A percentile compares a stretch with the other conserved stretches of the same genome.
Evolutionary conservation across 2,113 vertebrate genomes (phyloP).

Genomic region (Delphinus delphis): DNA sequence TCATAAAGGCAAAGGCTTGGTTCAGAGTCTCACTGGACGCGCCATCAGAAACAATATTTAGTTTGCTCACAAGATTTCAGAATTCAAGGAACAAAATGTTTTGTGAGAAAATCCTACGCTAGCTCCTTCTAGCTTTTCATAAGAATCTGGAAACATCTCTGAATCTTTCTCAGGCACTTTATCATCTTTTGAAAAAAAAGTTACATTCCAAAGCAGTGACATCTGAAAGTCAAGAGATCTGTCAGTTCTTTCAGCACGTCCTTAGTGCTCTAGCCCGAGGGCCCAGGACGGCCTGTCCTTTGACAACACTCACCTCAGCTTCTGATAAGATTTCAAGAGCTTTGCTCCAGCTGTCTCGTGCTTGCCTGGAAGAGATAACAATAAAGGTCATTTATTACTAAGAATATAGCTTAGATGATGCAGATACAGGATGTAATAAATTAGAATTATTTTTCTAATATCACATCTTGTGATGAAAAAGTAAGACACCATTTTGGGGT

Average conservation of each 20-base stretch:
- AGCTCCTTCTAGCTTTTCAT: not conserved
- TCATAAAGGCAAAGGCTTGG: not conserved
- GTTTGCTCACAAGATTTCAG: not conserved
- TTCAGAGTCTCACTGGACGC: not conserved
- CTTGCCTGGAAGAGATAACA: conserved; percentile 83
- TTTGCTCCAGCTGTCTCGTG: conserved; percentile 88
- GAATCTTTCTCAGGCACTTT: not conserved
- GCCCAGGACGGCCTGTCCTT: not conserved
- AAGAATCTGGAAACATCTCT: not conserved
- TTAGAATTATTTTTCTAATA: not conserved
- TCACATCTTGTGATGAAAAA: not conserved
- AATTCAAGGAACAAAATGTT: not conserved
- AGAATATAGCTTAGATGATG: not conserved
- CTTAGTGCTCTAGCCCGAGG: not conserved
- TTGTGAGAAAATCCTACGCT: not conserved
- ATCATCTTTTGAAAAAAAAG: not conserved
- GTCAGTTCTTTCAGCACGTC: not conserved
- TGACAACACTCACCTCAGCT: conserved; percentile 84
- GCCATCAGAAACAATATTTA: not conserved
- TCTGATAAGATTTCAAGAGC: conserved; percentile 88
- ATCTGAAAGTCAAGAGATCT: not conserved
- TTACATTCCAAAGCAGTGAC: conserved; percentile 26
- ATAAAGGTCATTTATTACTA: conserved; percentile 28
- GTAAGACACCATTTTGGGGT: not conserved
- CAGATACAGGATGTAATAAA: not conserved